Evolutionary conservation across 2,797 vertebrate species (phyloP), one percentile per base, ranked within the genome.

Genomic region (Octomys mimax): DNA sequence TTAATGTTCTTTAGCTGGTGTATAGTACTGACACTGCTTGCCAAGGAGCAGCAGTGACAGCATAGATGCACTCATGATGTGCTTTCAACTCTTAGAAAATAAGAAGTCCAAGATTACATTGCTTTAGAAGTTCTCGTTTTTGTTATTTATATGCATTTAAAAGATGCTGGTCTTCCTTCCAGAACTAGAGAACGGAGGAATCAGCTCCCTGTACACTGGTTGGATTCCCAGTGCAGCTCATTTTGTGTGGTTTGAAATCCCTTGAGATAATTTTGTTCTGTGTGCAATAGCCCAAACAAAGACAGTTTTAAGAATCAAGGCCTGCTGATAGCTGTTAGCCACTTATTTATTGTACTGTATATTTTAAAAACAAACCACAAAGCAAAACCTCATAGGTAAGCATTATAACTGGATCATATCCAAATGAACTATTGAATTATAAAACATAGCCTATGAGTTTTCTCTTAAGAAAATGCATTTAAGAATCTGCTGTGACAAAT

Each of bases 401-500:
- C 77, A 94, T 97, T 93, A 52, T 33, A 96, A 7, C 71, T 93
- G 14, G 83, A 92, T 97, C 42, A 90, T 96, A 97, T 96, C 75
- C 91, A 95, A 84, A 77, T 94, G 92, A 97, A 78, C 46, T 77
- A 82, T 54, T 96, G 87, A 95, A 95, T 98, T 81, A 80, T 54
- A 66, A 95, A 97, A 78, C 36, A 10, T 54, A 96, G 93, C 54
- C 24, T 89, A n/a, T 93, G 96, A 95, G 11, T 97, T 19, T 94
- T 96, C 66, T 97, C 91, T 96, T 87, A 95, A 97, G 87, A 94
- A 97, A 89, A n/a, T 94, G 64, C 49, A 79, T 95, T 96, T 97
- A 80, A 98, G 92, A 98, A 97, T 98, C 93, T 86, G 46, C 84
- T 92, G 57, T 98, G 97, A 97, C 83, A 98, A 98, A 98, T 98